phyloP scores from a whole-genome alignment of 2,113 vertebrate genomes.

The Sinosuthora webbiana region DNA sequence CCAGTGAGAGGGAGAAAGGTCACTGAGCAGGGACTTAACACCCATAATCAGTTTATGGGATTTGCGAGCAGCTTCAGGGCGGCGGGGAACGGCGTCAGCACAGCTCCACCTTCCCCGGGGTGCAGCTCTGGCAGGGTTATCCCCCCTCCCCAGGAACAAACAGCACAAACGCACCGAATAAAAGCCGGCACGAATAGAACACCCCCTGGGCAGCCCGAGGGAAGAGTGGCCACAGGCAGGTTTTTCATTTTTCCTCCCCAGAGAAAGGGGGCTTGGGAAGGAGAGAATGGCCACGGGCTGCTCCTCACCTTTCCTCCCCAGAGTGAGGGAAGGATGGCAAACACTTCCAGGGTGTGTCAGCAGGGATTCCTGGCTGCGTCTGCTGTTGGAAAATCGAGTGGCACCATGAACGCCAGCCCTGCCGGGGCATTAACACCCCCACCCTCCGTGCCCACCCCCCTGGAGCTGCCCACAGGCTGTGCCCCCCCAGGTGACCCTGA shows the following conservation, averaged over 20 bases:
- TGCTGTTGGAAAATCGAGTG: neutral
- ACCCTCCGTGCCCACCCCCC: neutral
- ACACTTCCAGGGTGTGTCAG: neutral
- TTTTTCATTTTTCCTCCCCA: neutral
- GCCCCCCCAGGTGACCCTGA: rapidly evolving
- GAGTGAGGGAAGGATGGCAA: neutral
- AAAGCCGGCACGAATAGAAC: neutral
- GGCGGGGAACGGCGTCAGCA: neutral
- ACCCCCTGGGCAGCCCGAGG: neutral
- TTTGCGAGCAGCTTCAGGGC: neutral
- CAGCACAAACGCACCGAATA: neutral
- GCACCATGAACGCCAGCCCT: rapidly evolving
- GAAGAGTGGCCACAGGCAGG: neutral
- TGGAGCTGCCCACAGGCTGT: neutral
- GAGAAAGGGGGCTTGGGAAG: neutral
- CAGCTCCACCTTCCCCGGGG: neutral
- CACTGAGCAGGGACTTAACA: neutral
- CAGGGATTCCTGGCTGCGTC: neutral
- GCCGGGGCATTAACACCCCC: rapidly evolving
- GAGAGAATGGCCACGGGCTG: neutral
- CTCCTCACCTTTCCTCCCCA: neutral
- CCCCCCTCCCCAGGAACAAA: neutral
- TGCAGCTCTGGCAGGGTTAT: neutral
- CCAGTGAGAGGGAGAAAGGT: conserved; percentile 24
- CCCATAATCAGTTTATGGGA: conserved; percentile 26